Percentiles rank a stretch among this genome's conserved stretches.
Conservation (phyloP, 2,888 invertebrate species). For the Terebella lapidaria region DNA sequence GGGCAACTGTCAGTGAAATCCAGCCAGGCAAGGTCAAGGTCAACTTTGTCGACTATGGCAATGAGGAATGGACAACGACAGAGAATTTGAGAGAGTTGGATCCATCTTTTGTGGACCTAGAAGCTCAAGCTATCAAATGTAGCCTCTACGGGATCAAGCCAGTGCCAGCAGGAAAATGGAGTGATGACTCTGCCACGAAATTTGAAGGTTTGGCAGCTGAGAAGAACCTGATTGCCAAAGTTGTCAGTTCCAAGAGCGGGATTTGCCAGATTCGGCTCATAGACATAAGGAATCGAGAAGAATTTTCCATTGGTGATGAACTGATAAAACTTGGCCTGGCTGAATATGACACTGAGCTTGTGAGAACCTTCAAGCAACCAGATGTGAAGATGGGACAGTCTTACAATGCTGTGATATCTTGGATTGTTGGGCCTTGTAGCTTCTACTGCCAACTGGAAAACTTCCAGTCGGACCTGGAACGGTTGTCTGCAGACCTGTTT, state of each 20-base stretch:
- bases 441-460: slow-evolving; percentile 33
- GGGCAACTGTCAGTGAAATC: slow-evolving; percentile 23
- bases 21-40: slow-evolving; percentile 20
- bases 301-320: neutral
- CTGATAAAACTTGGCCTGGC: neutral
- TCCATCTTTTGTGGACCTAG: slow-evolving; percentile 28
- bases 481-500: slow-evolving; percentile 26
- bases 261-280: neutral
- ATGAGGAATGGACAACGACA: slow-evolving; percentile 29
- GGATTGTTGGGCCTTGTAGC: slow-evolving; percentile 23
- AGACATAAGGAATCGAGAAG: neutral
- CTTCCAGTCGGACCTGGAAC: slow-evolving; percentile 21
- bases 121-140: slow-evolving; percentile 38
- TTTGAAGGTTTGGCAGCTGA: slow-evolving; percentile 12
- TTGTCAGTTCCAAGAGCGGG: neutral
- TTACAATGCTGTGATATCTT: slow-evolving; percentile 13
- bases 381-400: slow-evolving; percentile 6
- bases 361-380: neutral
- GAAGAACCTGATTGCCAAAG: slow-evolving; percentile 15
- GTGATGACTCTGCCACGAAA: neutral
- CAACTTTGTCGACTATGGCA: slow-evolving; percentile 43
- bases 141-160: slow-evolving; percentile 21
- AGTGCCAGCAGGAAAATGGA: neutral
- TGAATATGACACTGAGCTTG: neutral
- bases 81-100: slow-evolving; percentile 24